Base-by-base conservation (phyloP, 2,888 invertebrate species). In the Ennomos erosarius region DNA sequence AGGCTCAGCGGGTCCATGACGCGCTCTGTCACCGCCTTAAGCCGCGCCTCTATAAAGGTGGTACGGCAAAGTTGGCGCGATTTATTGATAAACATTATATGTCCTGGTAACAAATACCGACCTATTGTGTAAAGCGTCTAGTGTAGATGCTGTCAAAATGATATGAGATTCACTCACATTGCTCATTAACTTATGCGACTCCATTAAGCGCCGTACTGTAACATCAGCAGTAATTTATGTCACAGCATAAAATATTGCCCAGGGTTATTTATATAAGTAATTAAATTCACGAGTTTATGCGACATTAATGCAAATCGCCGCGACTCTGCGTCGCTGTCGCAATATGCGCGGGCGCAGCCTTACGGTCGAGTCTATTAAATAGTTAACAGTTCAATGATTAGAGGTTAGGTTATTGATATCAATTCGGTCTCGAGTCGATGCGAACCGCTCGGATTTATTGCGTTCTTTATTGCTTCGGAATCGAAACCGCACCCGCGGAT, bases 1-100 rank as follows among this genome's bases (percentile, higher is more conserved):
- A 67, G 67, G 69, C 70, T 68, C 78, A 75, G 73, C 74, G 73
- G 77, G 75, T 77, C 61, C 76, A 80, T 83, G 81, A 83, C 81
- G 81, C 82, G 84, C 74, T 84, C 82, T 81, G 69, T 75, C 83
- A 82, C 84, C 77, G 78, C 75, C 67, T 72, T 65, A 61, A 58
- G 59, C 64, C 62, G 55, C 62, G 57, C 64, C 62, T 61, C 6
- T 50, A n/a, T 40, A 37, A 50, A 39, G 52, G 10, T 36, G 13
- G 9, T 44, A 13, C 40, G 13, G 5, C 12, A 10, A 40, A 9
- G 36, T 40, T 51, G 43, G 13, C 39, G 65, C 62, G 62, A 16
- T 52, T 51, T 54, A 46, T 43, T 46, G 36, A 9, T 9, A 36
- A 26, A 6, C 26, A 6, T 26, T 26, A 26, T 1, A 26, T 26